phyloP scores from a whole-genome alignment of 2,113 vertebrate species.

The Rhinopithecus roxellana region DNA sequence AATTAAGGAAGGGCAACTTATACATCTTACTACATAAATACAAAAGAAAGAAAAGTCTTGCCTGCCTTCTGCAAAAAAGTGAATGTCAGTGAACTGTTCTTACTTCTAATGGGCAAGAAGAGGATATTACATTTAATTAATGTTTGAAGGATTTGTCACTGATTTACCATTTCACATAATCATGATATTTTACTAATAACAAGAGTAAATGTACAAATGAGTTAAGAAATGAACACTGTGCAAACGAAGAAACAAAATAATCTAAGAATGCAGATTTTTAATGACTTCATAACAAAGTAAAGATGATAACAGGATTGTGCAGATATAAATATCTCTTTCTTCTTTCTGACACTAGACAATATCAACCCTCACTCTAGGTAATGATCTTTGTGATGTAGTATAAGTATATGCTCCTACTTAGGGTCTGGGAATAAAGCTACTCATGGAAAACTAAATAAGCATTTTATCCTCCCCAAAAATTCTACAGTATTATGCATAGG shows the following conservation, averaged over 20 bases:
- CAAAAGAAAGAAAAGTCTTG: neutral
- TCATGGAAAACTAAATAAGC: neutral
- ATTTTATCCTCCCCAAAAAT: neutral
- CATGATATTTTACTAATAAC: neutral
- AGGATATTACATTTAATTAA: neutral
- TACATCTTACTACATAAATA: neutral
- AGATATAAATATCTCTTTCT: neutral
- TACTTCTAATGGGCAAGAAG: neutral
- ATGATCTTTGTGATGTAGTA: neutral
- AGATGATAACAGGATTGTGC: neutral
- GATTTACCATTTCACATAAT: neutral
- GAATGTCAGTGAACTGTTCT: neutral
- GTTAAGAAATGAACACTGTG: neutral
- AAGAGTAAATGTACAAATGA: neutral
- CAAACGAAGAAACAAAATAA: neutral
- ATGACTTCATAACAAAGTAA: neutral
- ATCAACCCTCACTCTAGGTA: neutral
- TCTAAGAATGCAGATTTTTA: neutral
- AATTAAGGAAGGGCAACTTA: neutral
- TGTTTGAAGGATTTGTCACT: neutral
- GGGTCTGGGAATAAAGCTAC: neutral
- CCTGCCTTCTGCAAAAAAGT: neutral
- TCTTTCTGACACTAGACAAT: neutral
- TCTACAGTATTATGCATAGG: neutral
- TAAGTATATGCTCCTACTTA: neutral